A percentile compares a stretch with the other conserved stretches of the same genome.
These are phyloP conservation scores for Cantharis rustica DNA, from an alignment of 2,888 invertebrate genomes.

Conservation along the genomic window DNA sequence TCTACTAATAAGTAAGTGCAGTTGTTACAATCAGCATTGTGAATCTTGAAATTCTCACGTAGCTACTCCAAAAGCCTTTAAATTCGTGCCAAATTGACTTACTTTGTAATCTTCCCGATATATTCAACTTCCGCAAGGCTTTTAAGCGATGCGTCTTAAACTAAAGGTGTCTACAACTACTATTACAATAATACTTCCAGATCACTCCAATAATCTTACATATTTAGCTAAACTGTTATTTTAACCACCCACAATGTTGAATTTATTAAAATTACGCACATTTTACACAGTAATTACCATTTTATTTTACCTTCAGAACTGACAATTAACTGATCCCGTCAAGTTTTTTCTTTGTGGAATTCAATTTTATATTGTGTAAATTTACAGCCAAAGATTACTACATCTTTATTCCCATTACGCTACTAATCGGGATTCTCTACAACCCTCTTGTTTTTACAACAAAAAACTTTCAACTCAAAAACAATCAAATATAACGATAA, in stretches of 20 bases:
- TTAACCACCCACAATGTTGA: not conserved
- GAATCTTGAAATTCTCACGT: constrained; percentile 27
- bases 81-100: constrained; percentile 37
- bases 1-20: constrained; percentile 25
- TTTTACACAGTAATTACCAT: not conserved
- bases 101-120: constrained; percentile 34
- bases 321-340: not conserved
- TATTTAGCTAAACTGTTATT: not conserved
- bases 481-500: not conserved
- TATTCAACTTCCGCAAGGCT: constrained; percentile 31
- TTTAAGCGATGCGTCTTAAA: constrained; percentile 27
- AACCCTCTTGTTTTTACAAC: not conserved
- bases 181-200: not conserved
- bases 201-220: not conserved
- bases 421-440: not conserved
- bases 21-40: constrained; percentile 21
- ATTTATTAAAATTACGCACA: not conserved
- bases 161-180: constrained; percentile 25
- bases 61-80: constrained; percentile 32
- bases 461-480: not conserved
- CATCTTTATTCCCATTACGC: not conserved
- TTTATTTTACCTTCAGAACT: not conserved
- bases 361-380: not conserved
- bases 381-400: not conserved
- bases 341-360: not conserved